A percentile compares a stretch with the other conserved stretches of the same genome.
Evolutionary conservation across 1,140 invertebrate genomes (phyloP).

Genomic region (Sarcophaga bullata): DNA sequence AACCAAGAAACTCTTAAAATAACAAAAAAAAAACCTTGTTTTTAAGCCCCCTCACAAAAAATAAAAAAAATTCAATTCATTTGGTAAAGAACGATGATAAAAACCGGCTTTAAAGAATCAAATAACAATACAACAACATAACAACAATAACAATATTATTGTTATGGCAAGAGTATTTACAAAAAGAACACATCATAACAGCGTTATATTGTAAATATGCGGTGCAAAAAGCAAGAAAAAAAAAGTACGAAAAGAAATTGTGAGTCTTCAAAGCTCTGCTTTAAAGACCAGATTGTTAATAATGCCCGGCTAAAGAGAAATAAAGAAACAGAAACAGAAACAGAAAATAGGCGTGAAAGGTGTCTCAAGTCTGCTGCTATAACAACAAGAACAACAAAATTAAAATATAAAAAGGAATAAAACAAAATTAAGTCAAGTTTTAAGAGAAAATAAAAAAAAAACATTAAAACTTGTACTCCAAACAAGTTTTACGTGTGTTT

Average conservation of each 20-base stretch:
- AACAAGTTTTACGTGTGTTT: neutral
- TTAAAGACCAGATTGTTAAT: constrained; percentile 2
- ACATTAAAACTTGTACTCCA: constrained; percentile 5
- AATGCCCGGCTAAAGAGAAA: neutral
- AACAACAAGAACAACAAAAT: neutral
- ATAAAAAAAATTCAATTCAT: constrained; percentile 14
- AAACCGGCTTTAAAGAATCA: constrained; percentile 7
- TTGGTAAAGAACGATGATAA: constrained; percentile 4
- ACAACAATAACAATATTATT: neutral
- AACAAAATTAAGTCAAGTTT: no score
- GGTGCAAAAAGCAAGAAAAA: no score
- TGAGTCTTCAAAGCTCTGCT: neutral
- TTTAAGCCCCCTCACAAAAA: no score
- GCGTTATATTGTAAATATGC: no score
- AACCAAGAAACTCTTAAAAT: neutral
- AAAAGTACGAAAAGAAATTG: neutral
- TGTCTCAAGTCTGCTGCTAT: neutral
- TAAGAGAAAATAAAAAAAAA: neutral
- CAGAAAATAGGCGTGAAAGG: constrained; percentile 7
- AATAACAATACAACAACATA: neutral
- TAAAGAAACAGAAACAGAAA: neutral
- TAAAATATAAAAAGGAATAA: no score
- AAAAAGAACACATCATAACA: no score
- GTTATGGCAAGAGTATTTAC: no score
- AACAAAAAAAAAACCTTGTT: neutral